A percentile compares a stretch with the other conserved stretches of the same genome.
These are phyloP conservation scores for Callimorpha dominula DNA, from an alignment of 2,888 invertebrate genomes.

Conservation along the genomic window DNA sequence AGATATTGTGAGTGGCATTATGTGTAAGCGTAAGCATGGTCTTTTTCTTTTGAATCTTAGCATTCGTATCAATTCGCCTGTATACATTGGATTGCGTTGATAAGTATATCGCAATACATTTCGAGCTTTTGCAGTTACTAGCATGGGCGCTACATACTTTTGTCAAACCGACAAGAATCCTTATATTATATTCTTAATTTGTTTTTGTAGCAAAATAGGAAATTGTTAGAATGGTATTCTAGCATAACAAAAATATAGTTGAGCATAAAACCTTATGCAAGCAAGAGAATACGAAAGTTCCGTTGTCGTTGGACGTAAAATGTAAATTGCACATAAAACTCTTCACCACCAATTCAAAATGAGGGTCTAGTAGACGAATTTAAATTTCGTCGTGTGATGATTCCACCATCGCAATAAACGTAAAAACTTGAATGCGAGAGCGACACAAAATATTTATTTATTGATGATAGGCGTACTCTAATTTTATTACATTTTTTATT, in stretches of 20 bases:
- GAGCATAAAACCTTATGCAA: constrained; percentile 18
- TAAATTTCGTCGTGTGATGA: constrained; percentile 40
- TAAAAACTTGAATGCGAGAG: constrained; percentile 2
- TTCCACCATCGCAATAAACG: constrained; percentile 25
- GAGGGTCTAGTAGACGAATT: constrained; percentile 31
- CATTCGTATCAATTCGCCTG: too few relatives aligned
- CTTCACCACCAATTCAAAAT: constrained; percentile 23
- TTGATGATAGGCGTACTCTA: too few relatives aligned
- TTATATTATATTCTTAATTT: background rate
- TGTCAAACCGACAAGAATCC: too few relatives aligned
- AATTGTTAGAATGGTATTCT: background rate
- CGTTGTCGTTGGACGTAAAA: constrained; percentile 51
- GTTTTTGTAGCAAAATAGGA: background rate
- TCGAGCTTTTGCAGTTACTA: too few relatives aligned
- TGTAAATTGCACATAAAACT: constrained; percentile 49
- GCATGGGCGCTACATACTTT: too few relatives aligned
- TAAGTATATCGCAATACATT: too few relatives aligned
- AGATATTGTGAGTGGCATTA: too few relatives aligned
- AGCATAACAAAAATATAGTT: background rate
- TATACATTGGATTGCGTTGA: too few relatives aligned
- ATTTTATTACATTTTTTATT: too few relatives aligned
- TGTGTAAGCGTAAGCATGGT: too few relatives aligned
- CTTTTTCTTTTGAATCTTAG: too few relatives aligned
- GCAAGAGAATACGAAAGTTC: constrained; percentile 31
- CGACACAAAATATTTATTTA: background rate